phyloP scores from a whole-genome alignment of 2,113 vertebrate species.

The Platysteira castanea region DNA sequence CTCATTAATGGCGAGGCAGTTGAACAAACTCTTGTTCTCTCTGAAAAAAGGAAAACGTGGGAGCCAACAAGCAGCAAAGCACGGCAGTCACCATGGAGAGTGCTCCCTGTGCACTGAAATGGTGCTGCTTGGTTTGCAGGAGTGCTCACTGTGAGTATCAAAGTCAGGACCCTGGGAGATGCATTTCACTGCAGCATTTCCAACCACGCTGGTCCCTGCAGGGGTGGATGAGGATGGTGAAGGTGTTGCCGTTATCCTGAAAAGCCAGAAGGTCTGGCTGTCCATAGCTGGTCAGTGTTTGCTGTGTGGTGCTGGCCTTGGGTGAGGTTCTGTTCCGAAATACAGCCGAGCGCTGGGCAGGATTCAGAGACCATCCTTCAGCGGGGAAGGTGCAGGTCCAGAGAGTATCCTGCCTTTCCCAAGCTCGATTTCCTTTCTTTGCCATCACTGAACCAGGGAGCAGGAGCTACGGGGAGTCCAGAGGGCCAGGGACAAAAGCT shows the following conservation, averaged over 20 bases:
- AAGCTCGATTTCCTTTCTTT: background rate
- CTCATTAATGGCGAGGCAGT: background rate
- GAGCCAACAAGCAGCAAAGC: background rate
- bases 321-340: background rate
- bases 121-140: background rate
- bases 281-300: background rate
- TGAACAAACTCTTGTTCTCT: background rate
- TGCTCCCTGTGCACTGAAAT: background rate
- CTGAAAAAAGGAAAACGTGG: background rate
- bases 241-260: background rate
- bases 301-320: rapidly evolving
- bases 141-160: background rate
- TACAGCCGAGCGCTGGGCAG: background rate
- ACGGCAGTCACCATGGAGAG: background rate
- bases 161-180: background rate
- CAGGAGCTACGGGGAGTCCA: background rate
- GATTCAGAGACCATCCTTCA: background rate
- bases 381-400: background rate
- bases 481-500: background rate
- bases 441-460: background rate
- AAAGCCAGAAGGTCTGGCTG: background rate
- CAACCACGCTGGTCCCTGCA: background rate
- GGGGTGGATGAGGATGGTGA: background rate
- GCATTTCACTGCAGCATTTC: background rate
- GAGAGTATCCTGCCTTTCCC: background rate